Base-by-base conservation (phyloP, 1,140 invertebrate species). In the Formica exsecta region DNA sequence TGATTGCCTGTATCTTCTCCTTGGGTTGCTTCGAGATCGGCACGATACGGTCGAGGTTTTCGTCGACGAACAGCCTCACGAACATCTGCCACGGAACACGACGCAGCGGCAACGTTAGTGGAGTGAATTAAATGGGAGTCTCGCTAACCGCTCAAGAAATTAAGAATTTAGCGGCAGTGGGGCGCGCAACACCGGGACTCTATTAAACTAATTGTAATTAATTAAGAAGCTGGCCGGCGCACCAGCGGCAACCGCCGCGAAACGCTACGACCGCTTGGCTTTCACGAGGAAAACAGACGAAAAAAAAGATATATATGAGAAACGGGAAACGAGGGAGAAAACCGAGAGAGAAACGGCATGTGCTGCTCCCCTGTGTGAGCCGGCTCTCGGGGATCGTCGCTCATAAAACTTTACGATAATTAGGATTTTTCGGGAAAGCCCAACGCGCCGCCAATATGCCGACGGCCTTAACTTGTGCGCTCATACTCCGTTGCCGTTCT, bases 1-100 rank as follows among this genome's bases (percentile, higher is more conserved):
- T 98, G 92, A 99, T 99, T 11, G 98, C 98, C 94, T 99, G 98
- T 87, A 99, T 98, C 96, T 99, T 99, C 94, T 99, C 98, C 94
- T 99, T 99, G 5, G 99, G 98, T 95, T 99, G 99, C 94, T 99
- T 99, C 41, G 98, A 99, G 92, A 99, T 99, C 71, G 99, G 99
- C 85, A 99, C 98, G 95, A 99, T 98, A 92, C 99, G 96, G 93
- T 99, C 98, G 89, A 99, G 95, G 94, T 99, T 99, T 96, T 99
- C 99, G 94, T 99, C 99, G 61, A 99, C 99, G 95, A 99, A 99
- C 74, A 99, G 96, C 44, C 99, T 97, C 51, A 99, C 98, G 95
- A 99, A 99, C 98, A 99, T 99, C 98, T 99, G 96, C 88, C 91
- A 96, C 75, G 73, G 83, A 54, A 89, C 48, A 87, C 81, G 68